Evolutionary conservation across 2,888 invertebrate genomes (phyloP).

Genomic region (Leistus spinibarbis): DNA sequence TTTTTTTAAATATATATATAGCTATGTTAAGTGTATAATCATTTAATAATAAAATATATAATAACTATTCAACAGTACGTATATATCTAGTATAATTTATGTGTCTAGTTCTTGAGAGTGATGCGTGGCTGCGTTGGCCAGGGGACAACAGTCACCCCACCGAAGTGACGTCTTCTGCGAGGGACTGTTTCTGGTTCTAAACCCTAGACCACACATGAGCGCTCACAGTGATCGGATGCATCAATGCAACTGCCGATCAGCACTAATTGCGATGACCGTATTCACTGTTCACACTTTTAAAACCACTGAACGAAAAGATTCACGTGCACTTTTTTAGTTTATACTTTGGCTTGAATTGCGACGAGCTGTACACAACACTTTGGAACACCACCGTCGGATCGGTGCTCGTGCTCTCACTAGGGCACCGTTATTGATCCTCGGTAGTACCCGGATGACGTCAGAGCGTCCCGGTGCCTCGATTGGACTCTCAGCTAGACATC

Average conservation of each 20-base stretch:
- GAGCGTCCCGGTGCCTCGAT: conserved; percentile 47
- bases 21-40: conserved; percentile 23
- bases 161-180: conserved; percentile 95
- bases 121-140: conserved; percentile 34
- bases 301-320: not conserved
- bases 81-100: conserved; percentile 10
- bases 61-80: conserved; percentile 11
- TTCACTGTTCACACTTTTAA: not conserved
- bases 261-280: not conserved
- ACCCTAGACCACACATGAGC: conserved; percentile 95
- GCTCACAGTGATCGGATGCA: conserved; percentile 56
- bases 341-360: not conserved
- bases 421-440: conserved; percentile 54
- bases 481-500: conserved; percentile 40
- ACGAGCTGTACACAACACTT: not conserved
- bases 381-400: conserved; percentile 46
- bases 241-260: conserved; percentile 45
- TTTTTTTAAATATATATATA: not conserved
- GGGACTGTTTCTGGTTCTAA: conserved; percentile 95
- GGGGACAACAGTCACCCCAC: conserved; percentile 90
- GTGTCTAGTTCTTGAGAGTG: not conserved
- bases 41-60: conserved; percentile 36
- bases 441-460: conserved; percentile 51
- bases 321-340: not conserved
- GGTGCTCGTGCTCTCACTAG: conserved; percentile 45